Conservation (phyloP, 2,888 invertebrate species). For the Tipula lateralis region DNA sequence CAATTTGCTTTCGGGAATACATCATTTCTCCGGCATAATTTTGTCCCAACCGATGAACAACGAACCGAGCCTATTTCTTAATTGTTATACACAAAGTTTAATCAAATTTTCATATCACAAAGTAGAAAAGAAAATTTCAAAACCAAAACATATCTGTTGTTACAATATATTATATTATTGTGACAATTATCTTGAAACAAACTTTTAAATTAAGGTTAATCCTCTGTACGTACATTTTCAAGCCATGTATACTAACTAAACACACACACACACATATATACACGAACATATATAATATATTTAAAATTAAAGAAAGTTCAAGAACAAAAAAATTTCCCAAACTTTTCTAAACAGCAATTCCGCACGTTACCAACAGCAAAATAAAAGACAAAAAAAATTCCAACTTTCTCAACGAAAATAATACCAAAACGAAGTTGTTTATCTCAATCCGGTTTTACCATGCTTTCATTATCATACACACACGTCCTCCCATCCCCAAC, state of each 20-base stretch:
- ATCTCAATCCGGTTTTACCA: not conserved
- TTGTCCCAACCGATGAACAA: too few relatives aligned
- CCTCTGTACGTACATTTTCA: not conserved
- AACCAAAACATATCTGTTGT: conserved; percentile 24
- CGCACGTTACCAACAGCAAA: not conserved
- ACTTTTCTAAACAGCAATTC: conserved; percentile 24
- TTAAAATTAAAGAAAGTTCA: not conserved
- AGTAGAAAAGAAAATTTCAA: not conserved
- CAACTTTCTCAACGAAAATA: not conserved
- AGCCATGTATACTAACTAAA: not conserved
- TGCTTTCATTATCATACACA: not conserved
- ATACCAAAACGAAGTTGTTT: not conserved
- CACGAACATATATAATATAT: not conserved
- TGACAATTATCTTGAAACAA: not conserved
- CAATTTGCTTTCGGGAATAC: too few relatives aligned
- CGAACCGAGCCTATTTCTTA: too few relatives aligned
- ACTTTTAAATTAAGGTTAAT: conserved; percentile 19
- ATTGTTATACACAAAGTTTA: not conserved
- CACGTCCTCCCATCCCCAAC: too few relatives aligned
- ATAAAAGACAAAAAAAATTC: not conserved
- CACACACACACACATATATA: too few relatives aligned
- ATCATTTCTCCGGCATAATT: too few relatives aligned
- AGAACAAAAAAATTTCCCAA: not conserved
- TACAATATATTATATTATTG: not conserved
- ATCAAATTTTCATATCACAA: not conserved